Conservation (phyloP, 1,140 invertebrate genomes). For the Zaprionus lachaisei region DNA sequence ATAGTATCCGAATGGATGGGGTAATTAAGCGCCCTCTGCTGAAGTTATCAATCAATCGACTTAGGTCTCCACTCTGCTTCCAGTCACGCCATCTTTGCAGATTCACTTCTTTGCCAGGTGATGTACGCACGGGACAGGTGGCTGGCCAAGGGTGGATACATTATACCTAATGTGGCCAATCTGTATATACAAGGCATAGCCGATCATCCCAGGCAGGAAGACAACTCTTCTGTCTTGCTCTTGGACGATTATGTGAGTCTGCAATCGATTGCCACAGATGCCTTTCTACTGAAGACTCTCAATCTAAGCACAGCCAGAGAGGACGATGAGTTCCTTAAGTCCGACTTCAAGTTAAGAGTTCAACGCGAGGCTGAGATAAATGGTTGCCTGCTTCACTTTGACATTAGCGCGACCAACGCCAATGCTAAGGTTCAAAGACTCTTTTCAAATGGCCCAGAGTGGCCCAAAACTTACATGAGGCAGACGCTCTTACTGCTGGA, state of each 20-base stretch:
- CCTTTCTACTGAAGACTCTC: conserved; percentile 17
- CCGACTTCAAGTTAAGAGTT: conserved; percentile 12
- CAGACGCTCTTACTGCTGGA: conserved; percentile 42
- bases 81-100: conserved; percentile 50
- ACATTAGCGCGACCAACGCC: conserved; percentile 25
- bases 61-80: neutral
- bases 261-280: conserved; percentile 35
- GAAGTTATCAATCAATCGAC: neutral
- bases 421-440: neutral
- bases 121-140: conserved; percentile 57
- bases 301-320: conserved; percentile 19
- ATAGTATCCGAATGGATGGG: conserved; percentile 67
- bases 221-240: neutral
- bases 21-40: neutral
- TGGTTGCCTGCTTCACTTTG: conserved; percentile 34
- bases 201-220: neutral
- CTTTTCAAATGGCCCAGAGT: conserved; percentile 43
- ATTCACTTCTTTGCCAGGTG: conserved; percentile 50
- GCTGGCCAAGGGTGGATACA: conserved; percentile 41
- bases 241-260: conserved; percentile 45
- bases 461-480: conserved; percentile 38
- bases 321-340: conserved; percentile 16
- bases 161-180: conserved; percentile 50
- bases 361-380: conserved; percentile 14
- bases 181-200: conserved; percentile 45